These are phyloP conservation scores for Macropis europaea DNA, from an alignment of 2,888 invertebrate genomes.

Conservation along the genomic window DNA sequence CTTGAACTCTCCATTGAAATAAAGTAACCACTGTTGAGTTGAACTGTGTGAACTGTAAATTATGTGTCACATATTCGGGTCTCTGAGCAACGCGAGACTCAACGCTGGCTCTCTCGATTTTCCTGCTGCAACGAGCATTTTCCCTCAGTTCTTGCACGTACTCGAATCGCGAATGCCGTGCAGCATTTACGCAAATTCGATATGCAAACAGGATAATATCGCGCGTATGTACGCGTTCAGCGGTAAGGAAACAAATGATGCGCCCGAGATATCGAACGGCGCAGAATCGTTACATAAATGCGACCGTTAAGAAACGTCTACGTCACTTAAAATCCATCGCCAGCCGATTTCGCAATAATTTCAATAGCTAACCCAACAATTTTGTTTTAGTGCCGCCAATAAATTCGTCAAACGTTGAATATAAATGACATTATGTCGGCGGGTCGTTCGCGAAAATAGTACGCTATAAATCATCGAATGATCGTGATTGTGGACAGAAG, in stretches of 20 bases:
- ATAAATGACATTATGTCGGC: background rate
- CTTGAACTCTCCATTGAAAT: too few species aligned
- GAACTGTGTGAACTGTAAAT: too few species aligned
- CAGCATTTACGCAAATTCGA: background rate
- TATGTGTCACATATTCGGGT: too few species aligned
- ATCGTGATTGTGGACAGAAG: too few species aligned
- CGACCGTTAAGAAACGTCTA: conserved; percentile 42
- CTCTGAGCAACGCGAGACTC: too few species aligned
- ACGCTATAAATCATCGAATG: background rate
- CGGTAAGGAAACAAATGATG: conserved; percentile 29
- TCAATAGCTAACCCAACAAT: conserved; percentile 25
- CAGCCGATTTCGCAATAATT: conserved; percentile 35
- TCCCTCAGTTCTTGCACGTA: background rate
- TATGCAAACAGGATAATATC: conserved; percentile 17
- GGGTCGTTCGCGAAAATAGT: background rate
- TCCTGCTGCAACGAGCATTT: background rate
- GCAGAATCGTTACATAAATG: conserved; percentile 49
- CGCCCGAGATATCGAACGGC: conserved; percentile 33
- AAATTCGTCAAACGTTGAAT: background rate
- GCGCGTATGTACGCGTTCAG: conserved; percentile 2
- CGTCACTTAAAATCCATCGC: conserved; percentile 37
- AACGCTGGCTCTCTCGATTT: background rate
- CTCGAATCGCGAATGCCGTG: conserved; percentile 4
- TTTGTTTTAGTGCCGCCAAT: conserved; percentile 6
- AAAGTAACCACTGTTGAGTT: too few species aligned